Evolutionary conservation across 2,888 invertebrate genomes (phyloP), one percentile per base, ranked within the genome.

Genomic region (Aspidapion aeneum): DNA sequence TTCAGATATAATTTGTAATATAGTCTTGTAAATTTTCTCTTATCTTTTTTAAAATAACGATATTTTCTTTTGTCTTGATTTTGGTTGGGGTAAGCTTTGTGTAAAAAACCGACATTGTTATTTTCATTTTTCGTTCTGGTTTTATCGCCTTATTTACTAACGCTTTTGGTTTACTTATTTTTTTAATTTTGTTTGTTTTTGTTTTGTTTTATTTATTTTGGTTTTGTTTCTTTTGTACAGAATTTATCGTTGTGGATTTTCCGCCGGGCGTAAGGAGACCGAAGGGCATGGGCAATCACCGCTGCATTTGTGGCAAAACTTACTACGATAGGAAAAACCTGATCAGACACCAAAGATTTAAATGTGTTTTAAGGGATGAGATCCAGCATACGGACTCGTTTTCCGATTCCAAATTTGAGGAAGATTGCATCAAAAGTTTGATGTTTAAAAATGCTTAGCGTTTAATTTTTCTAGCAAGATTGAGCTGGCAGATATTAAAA

Each of bases 301-400:
- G 67, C 49, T 75, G 75, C 58, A 60, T 68, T 22, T 75, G 75
- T 59, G 74, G 75, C 3, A 68, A 71, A 52, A 74, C 70, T 1
- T 75, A 75, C 57, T 74, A 74, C 62, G 73, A 74, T 58, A 74
- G 71, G 66, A 75, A 75, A 63, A 74, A 75, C 64, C 65, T 75
- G 50, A 65, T 74, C 63, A 64, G 75, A 16, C 75, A 75, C 63
- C 74, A 70, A 59, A 72, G 72, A 64, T 63, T 73, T 16, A 74
- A 74, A 63, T 74, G 74, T 65, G 57, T 67, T n/a, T 56, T 70
- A 9, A 48, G 67, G 55, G 63, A 62, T 7, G 65, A 65, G 22
- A 35, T 21, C 18, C 21, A 58, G 18, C 49, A 49, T 49, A 49
- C n/a, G 20, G 16, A 58, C 35, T 3, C 35, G 35, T 35, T 35